Conservation (phyloP, 2,888 invertebrate species). For the Thysanoteuthis rhombus region DNA sequence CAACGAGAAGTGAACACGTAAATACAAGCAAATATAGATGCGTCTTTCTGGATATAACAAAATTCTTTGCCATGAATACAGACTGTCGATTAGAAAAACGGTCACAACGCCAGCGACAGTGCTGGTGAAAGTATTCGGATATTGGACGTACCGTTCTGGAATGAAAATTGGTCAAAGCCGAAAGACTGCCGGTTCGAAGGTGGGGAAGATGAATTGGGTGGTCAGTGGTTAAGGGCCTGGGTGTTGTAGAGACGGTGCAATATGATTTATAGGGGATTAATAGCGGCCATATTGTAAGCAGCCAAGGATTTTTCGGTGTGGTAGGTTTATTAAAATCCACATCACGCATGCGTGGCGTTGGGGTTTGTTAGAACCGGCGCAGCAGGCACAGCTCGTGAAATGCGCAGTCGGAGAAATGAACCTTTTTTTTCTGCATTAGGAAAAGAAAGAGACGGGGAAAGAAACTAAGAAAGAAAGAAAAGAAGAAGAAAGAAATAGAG, state of each 20-base stretch:
- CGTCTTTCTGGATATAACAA: not conserved
- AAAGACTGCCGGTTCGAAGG: not conserved
- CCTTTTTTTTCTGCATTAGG: not conserved
- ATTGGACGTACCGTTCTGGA: not conserved
- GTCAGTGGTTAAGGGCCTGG: not conserved
- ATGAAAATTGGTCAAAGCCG: not conserved
- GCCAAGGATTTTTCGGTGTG: not conserved
- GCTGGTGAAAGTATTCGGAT: not conserved
- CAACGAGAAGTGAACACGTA: not conserved
- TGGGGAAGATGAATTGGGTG: not conserved
- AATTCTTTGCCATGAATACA: not conserved
- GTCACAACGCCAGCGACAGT: not conserved
- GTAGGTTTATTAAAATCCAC: not conserved
- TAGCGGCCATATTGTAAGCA: not conserved
- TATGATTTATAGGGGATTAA: slow-evolving; percentile 12
- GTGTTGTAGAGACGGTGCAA: not conserved
- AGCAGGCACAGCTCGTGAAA: not conserved
- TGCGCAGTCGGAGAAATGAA: not conserved
- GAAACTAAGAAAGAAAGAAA: not conserved
- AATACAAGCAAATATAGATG: not conserved
- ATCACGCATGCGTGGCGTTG: not conserved
- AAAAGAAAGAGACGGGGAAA: not conserved
- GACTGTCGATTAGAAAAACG: not conserved
- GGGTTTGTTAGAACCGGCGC: not conserved
- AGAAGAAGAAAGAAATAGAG: no score